Base-by-base conservation (phyloP, 2,797 vertebrate species). In the Peromyscus aztecus region DNA sequence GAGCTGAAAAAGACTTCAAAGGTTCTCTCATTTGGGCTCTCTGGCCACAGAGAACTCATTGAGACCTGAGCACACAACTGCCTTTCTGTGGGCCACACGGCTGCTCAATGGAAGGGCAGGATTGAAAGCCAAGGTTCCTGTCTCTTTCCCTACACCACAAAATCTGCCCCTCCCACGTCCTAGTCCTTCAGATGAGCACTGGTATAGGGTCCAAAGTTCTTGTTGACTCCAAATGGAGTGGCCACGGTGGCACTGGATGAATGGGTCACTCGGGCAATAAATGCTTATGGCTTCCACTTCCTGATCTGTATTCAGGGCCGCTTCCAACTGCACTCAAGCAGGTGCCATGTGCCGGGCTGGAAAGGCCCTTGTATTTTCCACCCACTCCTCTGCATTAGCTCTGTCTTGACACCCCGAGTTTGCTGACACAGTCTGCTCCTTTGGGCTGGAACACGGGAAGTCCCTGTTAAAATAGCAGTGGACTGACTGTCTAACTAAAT, bases 161-260 rank as follows among this genome's bases (percentile, higher is more conserved):
- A 90, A 59, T 55, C 37, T 90, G 71, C 52, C 86, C 57, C 40
- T 89, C 81, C 77, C 49, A 86, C 43, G 89, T 55, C 77, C 87
- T 67, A 1, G 73, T 77, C 80, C 52, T 96, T 90, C 61, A 49
- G 21, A 7, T 27, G 61, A 24, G 4, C 46, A 8, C 86, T 71
- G 59, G 21, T 43, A 65, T 34, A 88, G 75, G 13, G 65, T 94
- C 37, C 96, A 97, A 94, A 97, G 96, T 95, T 95, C 95, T 89
- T 94, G 52, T 94, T 97, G 89, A 97, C 82, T 97, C 77, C 88
- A 86, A 94, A 89, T 27, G 61, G 23, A 75, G 37, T 31, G 27
- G 57, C 19, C 85, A 10, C 67, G 65, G 37, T 14, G 52, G 12
- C 29, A 63, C 3, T 43, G 71, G 65, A 57, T 92, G 77, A 29